A percentile compares a stretch with the other conserved stretches of the same genome.
Conservation (phyloP, 1,140 invertebrate species). For the Caenorhabditis latens region DNA sequence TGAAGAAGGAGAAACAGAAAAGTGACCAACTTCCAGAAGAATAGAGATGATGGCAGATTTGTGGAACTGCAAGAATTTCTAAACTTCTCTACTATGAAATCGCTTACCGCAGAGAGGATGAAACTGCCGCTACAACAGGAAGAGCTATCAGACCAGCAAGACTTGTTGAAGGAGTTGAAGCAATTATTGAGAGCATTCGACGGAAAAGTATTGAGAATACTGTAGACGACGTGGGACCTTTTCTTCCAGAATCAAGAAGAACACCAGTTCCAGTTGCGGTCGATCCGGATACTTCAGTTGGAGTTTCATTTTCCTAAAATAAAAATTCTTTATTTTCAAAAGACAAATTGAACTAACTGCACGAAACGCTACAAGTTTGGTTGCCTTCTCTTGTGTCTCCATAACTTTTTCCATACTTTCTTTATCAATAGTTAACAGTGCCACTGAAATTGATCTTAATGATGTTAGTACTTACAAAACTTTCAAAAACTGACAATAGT, state of each 20-base stretch:
- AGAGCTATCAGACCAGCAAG: slow-evolving; percentile 13
- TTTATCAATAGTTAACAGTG: slow-evolving; percentile 54
- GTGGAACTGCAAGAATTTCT: background rate
- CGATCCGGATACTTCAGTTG: background rate
- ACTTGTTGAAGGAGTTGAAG: slow-evolving; percentile 30
- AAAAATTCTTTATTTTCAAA: background rate
- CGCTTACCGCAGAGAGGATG: background rate
- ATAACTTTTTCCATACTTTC: slow-evolving; percentile 53
- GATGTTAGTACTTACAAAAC: background rate
- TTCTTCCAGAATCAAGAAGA: slow-evolving; percentile 24
- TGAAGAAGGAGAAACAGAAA: slow-evolving; percentile 30
- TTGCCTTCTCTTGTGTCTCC: slow-evolving; percentile 60
- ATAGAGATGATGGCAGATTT: slow-evolving; percentile 5
- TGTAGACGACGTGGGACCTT: background rate
- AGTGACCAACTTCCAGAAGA: slow-evolving; percentile 18
- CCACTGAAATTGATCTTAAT: background rate
- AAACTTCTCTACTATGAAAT: background rate
- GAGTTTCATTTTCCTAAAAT: slow-evolving; percentile 19
- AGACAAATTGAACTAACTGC: background rate
- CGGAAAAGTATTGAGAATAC: slow-evolving; percentile 1
- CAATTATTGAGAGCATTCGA: slow-evolving; percentile 7
- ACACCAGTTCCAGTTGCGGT: slow-evolving; percentile 33
- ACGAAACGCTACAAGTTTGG: slow-evolving; percentile 52
- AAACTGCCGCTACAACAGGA: background rate
- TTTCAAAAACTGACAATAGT: slow-evolving; percentile 52